Conservation (phyloP, 1,140 invertebrate genomes). For the Bicyclus anynana region DNA sequence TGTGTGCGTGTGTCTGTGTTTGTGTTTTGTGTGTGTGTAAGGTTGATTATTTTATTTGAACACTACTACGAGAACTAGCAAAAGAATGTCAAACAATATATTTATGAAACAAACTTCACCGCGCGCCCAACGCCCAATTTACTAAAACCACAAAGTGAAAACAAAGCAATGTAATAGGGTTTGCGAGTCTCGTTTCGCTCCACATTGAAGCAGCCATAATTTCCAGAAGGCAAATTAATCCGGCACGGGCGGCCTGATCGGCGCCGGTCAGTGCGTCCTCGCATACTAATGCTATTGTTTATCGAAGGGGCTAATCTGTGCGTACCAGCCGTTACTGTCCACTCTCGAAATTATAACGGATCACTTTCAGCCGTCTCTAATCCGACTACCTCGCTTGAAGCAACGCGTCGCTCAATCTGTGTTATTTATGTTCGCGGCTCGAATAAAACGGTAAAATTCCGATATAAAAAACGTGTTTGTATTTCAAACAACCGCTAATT, state of each 20-base stretch:
- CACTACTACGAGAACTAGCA: too few species aligned
- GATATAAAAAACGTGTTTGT: background rate
- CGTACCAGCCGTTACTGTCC: constrained; percentile 71
- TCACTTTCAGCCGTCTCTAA: constrained; percentile 67
- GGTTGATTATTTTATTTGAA: too few species aligned
- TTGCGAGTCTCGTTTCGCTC: constrained; percentile 40
- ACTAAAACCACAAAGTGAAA: constrained; percentile 30
- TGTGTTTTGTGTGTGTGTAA: too few species aligned
- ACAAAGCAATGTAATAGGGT: constrained; percentile 46
- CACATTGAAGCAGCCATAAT: constrained; percentile 60
- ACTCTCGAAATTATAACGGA: constrained; percentile 73
- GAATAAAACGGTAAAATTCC: background rate
- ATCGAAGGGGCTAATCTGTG: constrained; percentile 75
- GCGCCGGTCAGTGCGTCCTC: constrained; percentile 69
- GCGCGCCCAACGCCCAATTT: constrained; percentile 3
- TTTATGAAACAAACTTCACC: background rate
- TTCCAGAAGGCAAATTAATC: constrained; percentile 73
- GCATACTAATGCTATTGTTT: constrained; percentile 77
- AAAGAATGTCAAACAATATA: too few species aligned
- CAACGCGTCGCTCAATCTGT: constrained; percentile 20
- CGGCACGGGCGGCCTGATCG: constrained; percentile 66
- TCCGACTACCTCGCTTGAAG: constrained; percentile 39
- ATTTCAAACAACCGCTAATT: too few species aligned
- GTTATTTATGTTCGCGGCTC: background rate
- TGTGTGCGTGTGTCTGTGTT: too few species aligned